phyloP scores from a whole-genome alignment of 1,140 invertebrate genomes.

The Drusus annulatus region DNA sequence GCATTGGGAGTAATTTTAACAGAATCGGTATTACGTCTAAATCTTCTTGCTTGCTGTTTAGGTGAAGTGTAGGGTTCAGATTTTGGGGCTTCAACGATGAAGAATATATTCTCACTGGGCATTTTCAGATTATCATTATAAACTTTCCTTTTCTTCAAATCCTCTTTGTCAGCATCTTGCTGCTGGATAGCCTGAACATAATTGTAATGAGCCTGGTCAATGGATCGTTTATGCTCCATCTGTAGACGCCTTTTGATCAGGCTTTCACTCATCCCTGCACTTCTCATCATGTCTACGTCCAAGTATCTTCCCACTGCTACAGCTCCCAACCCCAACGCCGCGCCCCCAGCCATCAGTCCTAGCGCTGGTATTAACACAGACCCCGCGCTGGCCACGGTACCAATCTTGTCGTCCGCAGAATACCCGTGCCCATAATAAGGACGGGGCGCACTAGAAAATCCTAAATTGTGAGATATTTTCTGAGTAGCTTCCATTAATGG shows the following conservation, averaged over 20 bases:
- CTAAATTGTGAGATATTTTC: conserved; percentile 83
- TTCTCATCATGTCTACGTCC: conserved; percentile 76
- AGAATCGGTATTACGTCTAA: conserved; percentile 46
- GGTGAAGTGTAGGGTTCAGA: not conserved
- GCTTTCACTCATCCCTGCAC: conserved; percentile 65
- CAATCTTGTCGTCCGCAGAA: conserved; percentile 81
- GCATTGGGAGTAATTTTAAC: conserved; percentile 28
- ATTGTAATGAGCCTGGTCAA: conserved; percentile 62
- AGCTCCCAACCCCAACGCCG: conserved; percentile 83
- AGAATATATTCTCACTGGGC: conserved; percentile 69
- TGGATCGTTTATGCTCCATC: conserved; percentile 74
- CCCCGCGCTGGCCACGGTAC: conserved; percentile 71
- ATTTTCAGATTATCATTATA: conserved; percentile 70
- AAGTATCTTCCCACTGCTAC: conserved; percentile 82
- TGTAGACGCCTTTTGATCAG: conserved; percentile 67
- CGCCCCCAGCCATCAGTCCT: conserved; percentile 83
- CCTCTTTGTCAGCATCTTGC: conserved; percentile 67
- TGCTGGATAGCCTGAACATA: conserved; percentile 60
- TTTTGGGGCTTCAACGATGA: conserved; percentile 67
- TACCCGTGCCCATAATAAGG: conserved; percentile 62
- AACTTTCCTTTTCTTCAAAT: conserved; percentile 65
- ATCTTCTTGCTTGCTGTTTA: conserved; percentile 40
- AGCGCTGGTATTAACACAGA: conserved; percentile 80
- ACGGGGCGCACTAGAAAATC: conserved; percentile 70
- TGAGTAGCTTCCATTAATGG: conserved; percentile 83